Evolutionary conservation across 2,797 vertebrate species (phyloP).

Genomic region (Cryptoprocta ferox): DNA sequence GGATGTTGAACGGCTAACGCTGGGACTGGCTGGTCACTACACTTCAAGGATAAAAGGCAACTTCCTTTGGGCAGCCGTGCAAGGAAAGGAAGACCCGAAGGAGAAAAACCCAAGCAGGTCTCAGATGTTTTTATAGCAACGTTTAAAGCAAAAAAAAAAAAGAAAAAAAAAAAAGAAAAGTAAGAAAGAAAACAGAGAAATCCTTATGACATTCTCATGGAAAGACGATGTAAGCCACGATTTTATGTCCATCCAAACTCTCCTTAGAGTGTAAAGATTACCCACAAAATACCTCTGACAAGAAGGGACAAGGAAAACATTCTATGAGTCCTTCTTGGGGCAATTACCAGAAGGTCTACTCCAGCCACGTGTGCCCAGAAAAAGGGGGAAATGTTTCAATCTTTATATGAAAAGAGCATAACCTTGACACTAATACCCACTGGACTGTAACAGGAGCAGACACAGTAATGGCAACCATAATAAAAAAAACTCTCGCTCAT

Average conservation of each 20-base stretch:
- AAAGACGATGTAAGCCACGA: not conserved
- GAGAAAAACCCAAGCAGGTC: not conserved
- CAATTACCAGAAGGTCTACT: not conserved
- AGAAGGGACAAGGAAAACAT: not conserved
- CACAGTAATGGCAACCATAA: accelerated
- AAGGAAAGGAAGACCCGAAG: not conserved
- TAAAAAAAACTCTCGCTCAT: not conserved
- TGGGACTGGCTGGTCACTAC: not conserved
- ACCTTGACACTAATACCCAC: not conserved
- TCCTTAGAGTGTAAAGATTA: not conserved
- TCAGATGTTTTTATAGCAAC: not conserved
- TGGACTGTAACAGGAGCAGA: accelerated
- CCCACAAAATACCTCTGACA: not conserved
- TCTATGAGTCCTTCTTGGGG: not conserved
- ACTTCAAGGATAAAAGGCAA: not conserved
- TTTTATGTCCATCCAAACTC: not conserved
- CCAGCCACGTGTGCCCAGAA: not conserved
- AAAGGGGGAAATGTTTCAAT: not conserved
- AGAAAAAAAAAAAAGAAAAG: no score
- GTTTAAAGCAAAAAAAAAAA: not conserved
- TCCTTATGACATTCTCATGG: not conserved
- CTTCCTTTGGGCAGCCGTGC: not conserved
- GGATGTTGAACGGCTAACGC: not conserved
- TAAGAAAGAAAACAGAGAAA: not conserved
- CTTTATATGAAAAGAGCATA: not conserved